Evolutionary conservation across 2,113 vertebrate genomes (phyloP).

Genomic region (Beaufortia kweichowensis): DNA sequence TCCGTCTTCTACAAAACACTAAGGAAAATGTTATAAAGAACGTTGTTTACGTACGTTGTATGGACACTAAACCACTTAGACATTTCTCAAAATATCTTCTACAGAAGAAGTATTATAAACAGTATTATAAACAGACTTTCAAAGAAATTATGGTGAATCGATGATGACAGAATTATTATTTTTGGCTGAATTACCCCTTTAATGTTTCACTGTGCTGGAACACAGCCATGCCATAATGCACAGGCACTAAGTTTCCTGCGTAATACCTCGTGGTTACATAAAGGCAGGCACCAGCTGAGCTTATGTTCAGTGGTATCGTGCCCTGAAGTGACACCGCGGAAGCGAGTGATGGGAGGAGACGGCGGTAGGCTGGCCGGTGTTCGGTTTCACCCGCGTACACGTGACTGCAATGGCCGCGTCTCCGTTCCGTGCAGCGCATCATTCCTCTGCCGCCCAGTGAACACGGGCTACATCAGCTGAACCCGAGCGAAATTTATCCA

Average conservation of each 20-base stretch:
- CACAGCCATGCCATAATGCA: background rate
- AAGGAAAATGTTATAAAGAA: too few relatives aligned
- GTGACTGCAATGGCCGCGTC: conserved; percentile 55
- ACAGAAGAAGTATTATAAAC: too few relatives aligned
- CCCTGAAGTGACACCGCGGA: conserved; percentile 45
- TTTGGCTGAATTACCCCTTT: too few relatives aligned
- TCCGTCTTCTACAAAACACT: too few relatives aligned
- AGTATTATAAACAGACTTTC: too few relatives aligned
- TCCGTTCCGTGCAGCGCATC: conserved; percentile 42
- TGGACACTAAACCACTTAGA: too few relatives aligned
- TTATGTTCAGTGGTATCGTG: conserved; percentile 24
- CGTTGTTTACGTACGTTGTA: too few relatives aligned
- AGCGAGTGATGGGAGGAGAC: conserved; percentile 41
- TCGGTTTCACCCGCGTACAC: conserved; percentile 45
- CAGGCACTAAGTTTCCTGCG: background rate
- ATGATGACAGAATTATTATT: too few relatives aligned
- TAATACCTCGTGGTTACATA: conserved; percentile 9
- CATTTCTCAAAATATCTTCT: too few relatives aligned
- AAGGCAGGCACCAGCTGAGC: conserved; percentile 24
- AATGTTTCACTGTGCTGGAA: background rate
- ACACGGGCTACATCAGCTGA: background rate
- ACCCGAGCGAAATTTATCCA: background rate
- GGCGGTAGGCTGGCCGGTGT: conserved; percentile 32
- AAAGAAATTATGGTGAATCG: too few relatives aligned
- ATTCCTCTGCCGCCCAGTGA: conserved; percentile 28